A percentile compares a stretch with the other conserved stretches of the same genome.
Evolutionary conservation across 2,797 vertebrate species (phyloP).

Genomic region (Anguilla anguilla): DNA sequence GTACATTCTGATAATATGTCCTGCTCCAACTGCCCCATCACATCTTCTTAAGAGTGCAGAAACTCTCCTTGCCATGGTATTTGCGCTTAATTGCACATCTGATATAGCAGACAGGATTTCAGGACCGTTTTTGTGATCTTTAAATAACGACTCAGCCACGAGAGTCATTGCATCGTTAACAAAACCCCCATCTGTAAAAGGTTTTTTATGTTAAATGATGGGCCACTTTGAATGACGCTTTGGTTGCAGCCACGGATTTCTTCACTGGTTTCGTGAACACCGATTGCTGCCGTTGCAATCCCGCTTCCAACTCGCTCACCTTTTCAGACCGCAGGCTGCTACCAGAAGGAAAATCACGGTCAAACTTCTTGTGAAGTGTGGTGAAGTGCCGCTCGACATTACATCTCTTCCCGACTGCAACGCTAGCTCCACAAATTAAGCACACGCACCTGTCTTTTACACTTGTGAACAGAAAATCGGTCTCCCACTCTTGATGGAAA

Average conservation of each 20-base stretch:
- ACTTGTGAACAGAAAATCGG: background rate
- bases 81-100: background rate
- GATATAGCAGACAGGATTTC: background rate
- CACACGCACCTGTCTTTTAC: background rate
- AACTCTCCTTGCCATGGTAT: background rate
- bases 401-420: background rate
- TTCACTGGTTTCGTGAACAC: slow-evolving; percentile 7
- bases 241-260: background rate
- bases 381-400: background rate
- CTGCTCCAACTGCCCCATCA: background rate
- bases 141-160: background rate
- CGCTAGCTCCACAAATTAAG: background rate
- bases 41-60: background rate
- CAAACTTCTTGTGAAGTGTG: background rate
- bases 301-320: background rate
- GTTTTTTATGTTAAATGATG: slow-evolving; percentile 4
- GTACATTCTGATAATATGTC: too few relatives aligned
- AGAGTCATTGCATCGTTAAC: background rate
- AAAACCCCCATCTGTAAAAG: background rate
- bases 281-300: background rate
- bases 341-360: background rate
- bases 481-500: background rate
- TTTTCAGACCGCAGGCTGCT: background rate
- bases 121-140: background rate
- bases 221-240: slow-evolving; percentile 9